phyloP scores from a whole-genome alignment of 1,140 invertebrate species.

The Cepaea nemoralis region DNA sequence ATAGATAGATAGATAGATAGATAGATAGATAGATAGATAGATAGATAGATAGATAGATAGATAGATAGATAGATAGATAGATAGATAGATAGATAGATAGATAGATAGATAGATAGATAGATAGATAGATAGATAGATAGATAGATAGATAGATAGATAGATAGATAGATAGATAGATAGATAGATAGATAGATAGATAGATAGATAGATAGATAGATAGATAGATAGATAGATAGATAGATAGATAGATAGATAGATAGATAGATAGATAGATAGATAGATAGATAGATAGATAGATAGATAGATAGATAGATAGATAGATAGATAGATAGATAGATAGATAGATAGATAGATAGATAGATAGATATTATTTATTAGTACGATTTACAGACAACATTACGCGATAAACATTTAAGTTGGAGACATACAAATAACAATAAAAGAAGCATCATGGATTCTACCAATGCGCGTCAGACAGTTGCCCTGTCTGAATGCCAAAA shows the following conservation, averaged over 20 bases:
- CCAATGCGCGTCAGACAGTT: too few relatives aligned
- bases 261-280: neutral
- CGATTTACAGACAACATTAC: neutral
- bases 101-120: neutral
- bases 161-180: neutral
- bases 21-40: neutral
- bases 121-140: neutral
- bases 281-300: neutral
- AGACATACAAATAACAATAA: too few relatives aligned
- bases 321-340: constrained; percentile 11
- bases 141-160: neutral
- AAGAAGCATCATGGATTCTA: too few relatives aligned
- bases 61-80: neutral
- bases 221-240: neutral
- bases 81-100: neutral
- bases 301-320: constrained; percentile 11
- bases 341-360: too few relatives aligned
- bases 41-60: neutral
- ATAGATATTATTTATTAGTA: too few relatives aligned
- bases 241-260: neutral
- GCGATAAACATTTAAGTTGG: too few relatives aligned
- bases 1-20: neutral
- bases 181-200: neutral
- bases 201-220: neutral
- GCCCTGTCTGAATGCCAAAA: too few relatives aligned